Percentiles rank a stretch among this genome's conserved stretches.
These are phyloP conservation scores for Calidris pugnax DNA, from an alignment of 2,113 vertebrate species.

Conservation along the genomic window DNA sequence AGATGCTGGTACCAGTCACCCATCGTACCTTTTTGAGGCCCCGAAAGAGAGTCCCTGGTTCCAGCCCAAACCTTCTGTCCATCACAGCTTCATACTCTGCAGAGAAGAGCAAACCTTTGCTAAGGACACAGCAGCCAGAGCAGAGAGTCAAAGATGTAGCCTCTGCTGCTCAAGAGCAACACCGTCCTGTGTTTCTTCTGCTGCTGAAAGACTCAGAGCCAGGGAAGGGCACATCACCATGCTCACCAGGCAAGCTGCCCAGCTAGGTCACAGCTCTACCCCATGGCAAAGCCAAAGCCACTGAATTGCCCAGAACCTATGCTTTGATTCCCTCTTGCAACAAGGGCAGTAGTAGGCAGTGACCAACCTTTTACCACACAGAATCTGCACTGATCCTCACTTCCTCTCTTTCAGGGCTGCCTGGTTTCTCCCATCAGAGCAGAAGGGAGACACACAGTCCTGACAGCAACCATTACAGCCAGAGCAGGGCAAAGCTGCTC, in stretches of 20 bases:
- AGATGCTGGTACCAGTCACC: background rate
- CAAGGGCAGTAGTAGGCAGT: accelerated
- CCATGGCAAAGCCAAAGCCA: background rate
- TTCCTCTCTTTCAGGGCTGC: background rate
- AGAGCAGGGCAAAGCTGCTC: background rate
- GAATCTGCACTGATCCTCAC: background rate
- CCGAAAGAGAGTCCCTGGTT: constrained; percentile 75
- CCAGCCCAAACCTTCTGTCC: constrained; percentile 83
- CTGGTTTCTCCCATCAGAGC: background rate
- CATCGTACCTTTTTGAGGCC: constrained; percentile 86
- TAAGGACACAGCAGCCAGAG: background rate
- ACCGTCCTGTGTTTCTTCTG: accelerated
- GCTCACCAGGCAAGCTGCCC: background rate
- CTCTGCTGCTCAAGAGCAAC: background rate
- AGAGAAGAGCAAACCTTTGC: constrained; percentile 16
- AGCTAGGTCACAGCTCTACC: background rate
- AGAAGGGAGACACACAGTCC: background rate
- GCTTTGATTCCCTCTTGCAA: background rate
- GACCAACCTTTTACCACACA: background rate
- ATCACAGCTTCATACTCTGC: constrained; percentile 88
- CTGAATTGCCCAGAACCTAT: background rate
- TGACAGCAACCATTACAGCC: background rate
- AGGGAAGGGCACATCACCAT: background rate
- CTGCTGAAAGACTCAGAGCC: accelerated
- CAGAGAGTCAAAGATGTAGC: background rate